These are phyloP conservation scores for Nestor notabilis DNA, from an alignment of 2,113 vertebrate genomes.

Conservation along the genomic window DNA sequence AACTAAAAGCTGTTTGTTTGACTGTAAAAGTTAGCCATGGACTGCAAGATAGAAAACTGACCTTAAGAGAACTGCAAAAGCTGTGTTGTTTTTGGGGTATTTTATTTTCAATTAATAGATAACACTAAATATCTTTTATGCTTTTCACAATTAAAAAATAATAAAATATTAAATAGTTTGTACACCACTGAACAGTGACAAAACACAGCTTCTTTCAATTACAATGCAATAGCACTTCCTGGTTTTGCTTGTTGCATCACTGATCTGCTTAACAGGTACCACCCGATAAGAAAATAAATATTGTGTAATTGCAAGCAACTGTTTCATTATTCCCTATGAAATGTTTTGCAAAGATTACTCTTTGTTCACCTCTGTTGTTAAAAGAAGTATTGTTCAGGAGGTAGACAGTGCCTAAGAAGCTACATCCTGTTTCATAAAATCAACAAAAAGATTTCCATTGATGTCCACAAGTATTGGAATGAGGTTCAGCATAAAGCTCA, in stretches of 20 bases:
- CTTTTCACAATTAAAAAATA: not conserved
- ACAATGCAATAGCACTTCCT: not conserved
- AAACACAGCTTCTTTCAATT: not conserved
- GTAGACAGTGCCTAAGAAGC: not conserved
- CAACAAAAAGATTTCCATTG: not conserved
- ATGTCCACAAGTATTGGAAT: not conserved
- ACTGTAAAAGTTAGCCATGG: not conserved
- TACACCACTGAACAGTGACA: not conserved
- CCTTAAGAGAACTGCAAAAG: not conserved
- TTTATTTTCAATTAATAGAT: not conserved
- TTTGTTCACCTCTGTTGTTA: not conserved
- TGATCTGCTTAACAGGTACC: not conserved
- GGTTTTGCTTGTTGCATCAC: not conserved
- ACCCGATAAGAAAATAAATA: not conserved
- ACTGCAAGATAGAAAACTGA: not conserved
- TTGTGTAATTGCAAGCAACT: not conserved
- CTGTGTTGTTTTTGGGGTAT: not conserved
- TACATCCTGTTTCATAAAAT: not conserved
- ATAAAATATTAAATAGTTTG: not conserved
- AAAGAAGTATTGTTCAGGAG: not conserved
- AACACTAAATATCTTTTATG: not conserved
- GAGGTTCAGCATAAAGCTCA: not conserved
- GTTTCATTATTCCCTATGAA: not conserved
- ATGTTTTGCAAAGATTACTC: not conserved
- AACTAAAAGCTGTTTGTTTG: not conserved